A percentile compares a stretch with the other conserved stretches of the same genome.
Evolutionary conservation across 2,113 vertebrate species (phyloP).

Genomic region (Helogale parvula): DNA sequence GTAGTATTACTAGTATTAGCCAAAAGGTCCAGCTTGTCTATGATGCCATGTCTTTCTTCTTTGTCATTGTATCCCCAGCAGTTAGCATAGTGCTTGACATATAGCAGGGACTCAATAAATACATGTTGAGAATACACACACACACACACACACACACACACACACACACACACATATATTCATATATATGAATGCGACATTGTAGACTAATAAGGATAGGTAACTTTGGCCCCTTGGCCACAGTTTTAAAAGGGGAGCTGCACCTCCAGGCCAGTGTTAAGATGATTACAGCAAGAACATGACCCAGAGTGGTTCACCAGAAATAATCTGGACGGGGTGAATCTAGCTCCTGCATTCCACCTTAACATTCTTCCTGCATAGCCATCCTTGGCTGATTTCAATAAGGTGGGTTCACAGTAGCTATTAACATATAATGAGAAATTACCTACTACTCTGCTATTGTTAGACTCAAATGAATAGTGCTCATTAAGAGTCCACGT

Average conservation of each 20-base stretch:
- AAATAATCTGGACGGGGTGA: not conserved
- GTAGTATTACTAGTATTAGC: not conserved
- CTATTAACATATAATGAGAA: not conserved
- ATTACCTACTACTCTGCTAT: not conserved
- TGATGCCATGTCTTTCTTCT: not conserved
- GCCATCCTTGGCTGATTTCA: not conserved
- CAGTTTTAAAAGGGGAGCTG: not conserved
- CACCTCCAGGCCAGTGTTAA: not conserved
- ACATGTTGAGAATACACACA: too few relatives aligned
- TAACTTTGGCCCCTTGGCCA: not conserved
- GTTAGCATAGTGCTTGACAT: not conserved
- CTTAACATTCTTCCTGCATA: not conserved
- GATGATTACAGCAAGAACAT: not conserved
- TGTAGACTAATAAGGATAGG: not conserved
- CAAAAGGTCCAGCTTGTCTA: not conserved
- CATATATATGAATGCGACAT: not conserved
- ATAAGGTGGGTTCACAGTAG: not conserved
- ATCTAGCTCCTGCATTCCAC: not conserved
- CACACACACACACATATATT: too few relatives aligned
- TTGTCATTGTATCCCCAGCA: not conserved
- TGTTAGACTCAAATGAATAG: not conserved
- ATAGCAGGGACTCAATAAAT: not conserved
- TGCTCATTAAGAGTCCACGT: not conserved
- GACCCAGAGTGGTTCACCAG: not conserved
- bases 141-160: too few relatives aligned